These are phyloP conservation scores for Dinothrombium tinctorium DNA, from an alignment of 1,140 invertebrate species.

Conservation along the genomic window DNA sequence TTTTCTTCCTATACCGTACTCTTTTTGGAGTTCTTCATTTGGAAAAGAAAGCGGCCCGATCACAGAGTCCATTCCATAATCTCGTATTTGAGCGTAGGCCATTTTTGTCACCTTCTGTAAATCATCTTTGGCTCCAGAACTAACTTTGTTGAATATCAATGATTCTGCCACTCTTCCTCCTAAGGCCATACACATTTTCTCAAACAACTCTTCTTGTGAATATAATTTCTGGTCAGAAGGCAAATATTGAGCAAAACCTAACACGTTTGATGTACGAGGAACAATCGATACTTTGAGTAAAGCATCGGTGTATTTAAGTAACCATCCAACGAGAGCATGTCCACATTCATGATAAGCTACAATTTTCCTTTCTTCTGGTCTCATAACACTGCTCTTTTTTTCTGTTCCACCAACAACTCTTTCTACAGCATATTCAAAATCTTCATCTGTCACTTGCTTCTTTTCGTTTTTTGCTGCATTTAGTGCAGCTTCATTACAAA, in stretches of 20 bases:
- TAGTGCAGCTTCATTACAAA: slow-evolving; percentile 78
- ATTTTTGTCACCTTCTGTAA: slow-evolving; percentile 67
- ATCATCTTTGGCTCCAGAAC: slow-evolving; percentile 96
- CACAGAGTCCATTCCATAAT: slow-evolving; percentile 94
- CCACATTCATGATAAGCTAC: slow-evolving; percentile 91
- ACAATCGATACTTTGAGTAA: slow-evolving; percentile 71
- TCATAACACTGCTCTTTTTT: slow-evolving; percentile 22
- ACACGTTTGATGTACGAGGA: slow-evolving; percentile 58
- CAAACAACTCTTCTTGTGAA: slow-evolving; percentile 58
- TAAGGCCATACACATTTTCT: slow-evolving; percentile 51
- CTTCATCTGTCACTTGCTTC: slow-evolving; percentile 32
- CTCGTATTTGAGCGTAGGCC: slow-evolving; percentile 52
- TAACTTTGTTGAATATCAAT: slow-evolving; percentile 82
- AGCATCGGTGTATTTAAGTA: slow-evolving; percentile 75
- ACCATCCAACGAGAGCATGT: slow-evolving; percentile 82
- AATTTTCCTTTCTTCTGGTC: slow-evolving; percentile 29
- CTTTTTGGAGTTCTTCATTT: slow-evolving; percentile 22
- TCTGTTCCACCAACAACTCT: slow-evolving; percentile 49
- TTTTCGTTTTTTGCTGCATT: slow-evolving; percentile 54
- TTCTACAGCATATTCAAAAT: slow-evolving; percentile 73
- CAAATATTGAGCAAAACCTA: slow-evolving; percentile 81
- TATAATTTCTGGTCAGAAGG: slow-evolving; percentile 94
- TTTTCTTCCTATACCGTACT: slow-evolving; percentile 25
- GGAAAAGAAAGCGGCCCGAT: slow-evolving; percentile 69
- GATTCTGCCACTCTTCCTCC: slow-evolving; percentile 89